Percentiles rank a stretch among this genome's conserved stretches.
phyloP scores from a whole-genome alignment of 2,888 invertebrate genomes.

The Hirtodrosophila histrioides region DNA sequence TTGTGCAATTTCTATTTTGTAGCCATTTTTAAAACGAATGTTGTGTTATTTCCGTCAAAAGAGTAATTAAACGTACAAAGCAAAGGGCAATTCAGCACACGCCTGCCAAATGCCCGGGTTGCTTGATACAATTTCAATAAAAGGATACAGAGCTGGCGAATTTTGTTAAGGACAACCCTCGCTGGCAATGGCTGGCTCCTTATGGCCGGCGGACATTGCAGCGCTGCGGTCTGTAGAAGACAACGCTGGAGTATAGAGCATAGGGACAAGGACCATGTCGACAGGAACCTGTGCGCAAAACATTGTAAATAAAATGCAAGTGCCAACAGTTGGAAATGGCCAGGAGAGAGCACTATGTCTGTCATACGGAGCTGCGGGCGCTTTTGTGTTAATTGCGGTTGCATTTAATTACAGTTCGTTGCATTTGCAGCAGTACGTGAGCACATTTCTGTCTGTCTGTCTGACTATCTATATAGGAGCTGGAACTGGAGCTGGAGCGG shows the following conservation, averaged over 20 bases:
- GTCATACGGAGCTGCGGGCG: slow-evolving; percentile 70
- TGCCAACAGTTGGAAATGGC: slow-evolving; percentile 8
- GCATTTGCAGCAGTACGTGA: slow-evolving; percentile 52
- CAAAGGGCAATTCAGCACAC: slow-evolving; percentile 68
- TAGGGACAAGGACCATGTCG: slow-evolving; percentile 23
- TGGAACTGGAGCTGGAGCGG: not conserved
- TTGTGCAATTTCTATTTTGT: slow-evolving; percentile 56
- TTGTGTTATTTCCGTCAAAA: slow-evolving; percentile 79
- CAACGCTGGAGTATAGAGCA: slow-evolving; percentile 9
- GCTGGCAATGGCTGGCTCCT: slow-evolving; percentile 41
- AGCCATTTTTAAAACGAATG: slow-evolving; percentile 60
- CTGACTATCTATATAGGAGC: slow-evolving; percentile 17
- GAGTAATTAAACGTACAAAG: slow-evolving; percentile 78
- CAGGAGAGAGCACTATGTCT: slow-evolving; percentile 49
- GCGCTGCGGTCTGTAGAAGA: slow-evolving; percentile 45
- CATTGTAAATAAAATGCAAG: slow-evolving; percentile 74
- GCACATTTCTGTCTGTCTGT: slow-evolving; percentile 22
- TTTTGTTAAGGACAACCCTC: slow-evolving; percentile 20
- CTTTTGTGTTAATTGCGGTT: slow-evolving; percentile 80
- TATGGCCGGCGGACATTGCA: slow-evolving; percentile 50
- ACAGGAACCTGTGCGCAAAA: slow-evolving; percentile 59
- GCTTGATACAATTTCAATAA: not conserved
- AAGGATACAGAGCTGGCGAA: not conserved
- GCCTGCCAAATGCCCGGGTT: slow-evolving; percentile 31
- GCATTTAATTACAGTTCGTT: slow-evolving; percentile 79